Evolutionary conservation across 2,113 vertebrate genomes (phyloP), one percentile per base, ranked within the genome.

Genomic region (Colinus virginianus): DNA sequence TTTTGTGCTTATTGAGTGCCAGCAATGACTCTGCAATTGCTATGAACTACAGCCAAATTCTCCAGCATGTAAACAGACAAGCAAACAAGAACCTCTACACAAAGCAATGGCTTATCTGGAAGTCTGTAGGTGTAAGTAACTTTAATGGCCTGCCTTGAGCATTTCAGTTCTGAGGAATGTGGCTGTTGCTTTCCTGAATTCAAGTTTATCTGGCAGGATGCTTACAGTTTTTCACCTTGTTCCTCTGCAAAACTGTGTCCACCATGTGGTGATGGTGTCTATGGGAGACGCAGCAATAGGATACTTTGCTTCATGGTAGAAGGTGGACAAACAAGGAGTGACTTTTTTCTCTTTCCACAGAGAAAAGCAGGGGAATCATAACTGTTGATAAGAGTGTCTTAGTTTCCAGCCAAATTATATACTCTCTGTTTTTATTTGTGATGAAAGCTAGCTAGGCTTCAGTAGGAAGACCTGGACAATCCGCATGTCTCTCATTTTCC

Each of bases 11-110:
- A 77, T 55, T 79, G 78, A 90, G 71, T 83, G 63, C 58, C 19
- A 45, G 59, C 68, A 79, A 18, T 83, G 84, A 92, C 58, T 84
- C 69, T 90, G 90, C 76, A 95, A 40, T 59, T 70, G 28, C 85
- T 82, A 67, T 91, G 89, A 87, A 76, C 21, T 59, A 42, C 32
- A 72, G 91, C 82, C 90, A 93, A 94, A n/a, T 83, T 30, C 38
- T 89, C 58, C 75, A 82, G 67, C 49, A 77, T 16, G 18, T 70
- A 62, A 53, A 11, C 0, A 7, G 46, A 36, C 17, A 58, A 58
- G n/a, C 17, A 56, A 90, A 78, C 46, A 58, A 12, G 0, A 7
- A 46, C 23, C 49, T 59, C 38, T 77, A 49, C n/a, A 67, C 55
- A 87, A 79, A n/a, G 72, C 23, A 86, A 32, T 3, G 13, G 25